phyloP scores from a whole-genome alignment of 1,140 invertebrate genomes.

The Metaphire vulgaris region DNA sequence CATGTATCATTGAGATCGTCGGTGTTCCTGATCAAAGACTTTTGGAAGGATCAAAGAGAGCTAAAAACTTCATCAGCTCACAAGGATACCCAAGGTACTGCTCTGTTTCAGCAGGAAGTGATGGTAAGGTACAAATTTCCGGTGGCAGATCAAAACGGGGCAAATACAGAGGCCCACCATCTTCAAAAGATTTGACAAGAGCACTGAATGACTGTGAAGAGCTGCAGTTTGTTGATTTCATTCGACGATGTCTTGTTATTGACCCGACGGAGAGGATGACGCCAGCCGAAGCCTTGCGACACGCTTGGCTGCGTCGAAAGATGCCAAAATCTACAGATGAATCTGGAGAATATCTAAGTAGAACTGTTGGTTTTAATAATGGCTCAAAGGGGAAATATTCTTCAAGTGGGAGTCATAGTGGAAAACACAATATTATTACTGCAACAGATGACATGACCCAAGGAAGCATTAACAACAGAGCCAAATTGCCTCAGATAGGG shows the following conservation, averaged over 20 bases:
- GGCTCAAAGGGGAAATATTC: no score
- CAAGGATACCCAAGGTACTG: constrained; percentile 93
- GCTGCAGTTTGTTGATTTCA: constrained; percentile 91
- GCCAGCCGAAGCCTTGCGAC: constrained; percentile 81
- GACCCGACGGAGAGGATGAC: constrained; percentile 88
- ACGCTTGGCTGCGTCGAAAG: constrained; percentile 84
- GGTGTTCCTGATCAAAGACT: constrained; percentile 90
- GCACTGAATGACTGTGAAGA: constrained; percentile 94
- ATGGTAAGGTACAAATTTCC: constrained; percentile 72
- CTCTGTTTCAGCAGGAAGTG: constrained; percentile 72
- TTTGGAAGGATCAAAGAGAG: constrained; percentile 80
- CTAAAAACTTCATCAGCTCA: constrained; percentile 80
- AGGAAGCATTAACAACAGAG: no score
- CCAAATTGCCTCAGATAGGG: no score
- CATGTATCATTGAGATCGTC: constrained; percentile 94
- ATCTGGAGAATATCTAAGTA: no score
- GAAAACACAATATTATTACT: no score
- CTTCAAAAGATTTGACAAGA: constrained; percentile 76
- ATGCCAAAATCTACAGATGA: constrained; percentile 65
- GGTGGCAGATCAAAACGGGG: constrained; percentile 85
- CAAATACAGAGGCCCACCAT: constrained; percentile 86
- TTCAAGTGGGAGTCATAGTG: no score
- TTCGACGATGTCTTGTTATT: constrained; percentile 89
- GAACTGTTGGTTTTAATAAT: no score
- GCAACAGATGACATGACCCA: no score